phyloP scores from a whole-genome alignment of 2,113 vertebrate species.

The Hepsetus odoe region DNA sequence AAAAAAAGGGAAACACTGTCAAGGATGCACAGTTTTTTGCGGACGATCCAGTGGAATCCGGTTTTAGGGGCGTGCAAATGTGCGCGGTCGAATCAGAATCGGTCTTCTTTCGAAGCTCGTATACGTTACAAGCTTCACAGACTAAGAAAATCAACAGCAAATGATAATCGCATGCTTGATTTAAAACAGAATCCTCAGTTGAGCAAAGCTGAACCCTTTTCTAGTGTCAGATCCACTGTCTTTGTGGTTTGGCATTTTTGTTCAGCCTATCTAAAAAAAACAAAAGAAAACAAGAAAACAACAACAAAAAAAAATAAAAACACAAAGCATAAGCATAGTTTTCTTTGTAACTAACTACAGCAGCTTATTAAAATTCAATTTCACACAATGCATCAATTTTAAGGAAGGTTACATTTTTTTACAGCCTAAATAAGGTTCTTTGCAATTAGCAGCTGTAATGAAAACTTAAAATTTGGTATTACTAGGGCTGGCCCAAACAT shows the following conservation, averaged over 20 bases:
- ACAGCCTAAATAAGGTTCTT: background rate
- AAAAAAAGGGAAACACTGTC: constrained; percentile 37
- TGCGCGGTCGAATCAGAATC: background rate
- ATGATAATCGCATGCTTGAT: background rate
- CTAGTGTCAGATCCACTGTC: background rate
- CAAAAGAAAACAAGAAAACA: background rate
- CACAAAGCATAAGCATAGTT: background rate
- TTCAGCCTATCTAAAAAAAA: background rate
- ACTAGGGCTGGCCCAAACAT: too few species aligned
- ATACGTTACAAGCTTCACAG: background rate
- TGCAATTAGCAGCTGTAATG: background rate
- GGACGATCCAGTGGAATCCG: constrained; percentile 27
- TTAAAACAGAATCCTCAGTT: constrained; percentile 39
- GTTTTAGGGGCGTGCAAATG: constrained; percentile 28
- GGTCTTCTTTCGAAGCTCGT: background rate
- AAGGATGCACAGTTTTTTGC: constrained; percentile 5
- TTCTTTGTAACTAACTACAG: constrained; percentile 13
- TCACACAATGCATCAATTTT: background rate
- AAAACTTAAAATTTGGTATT: background rate
- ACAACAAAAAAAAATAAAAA: background rate
- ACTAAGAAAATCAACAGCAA: background rate
- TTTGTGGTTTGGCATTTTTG: constrained; percentile 3
- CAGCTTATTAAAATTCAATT: background rate
- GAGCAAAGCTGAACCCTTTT: background rate
- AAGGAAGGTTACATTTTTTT: background rate